Evolutionary conservation across 2,888 invertebrate species (phyloP).

Genomic region (Gymnoscelis rufifasciata): DNA sequence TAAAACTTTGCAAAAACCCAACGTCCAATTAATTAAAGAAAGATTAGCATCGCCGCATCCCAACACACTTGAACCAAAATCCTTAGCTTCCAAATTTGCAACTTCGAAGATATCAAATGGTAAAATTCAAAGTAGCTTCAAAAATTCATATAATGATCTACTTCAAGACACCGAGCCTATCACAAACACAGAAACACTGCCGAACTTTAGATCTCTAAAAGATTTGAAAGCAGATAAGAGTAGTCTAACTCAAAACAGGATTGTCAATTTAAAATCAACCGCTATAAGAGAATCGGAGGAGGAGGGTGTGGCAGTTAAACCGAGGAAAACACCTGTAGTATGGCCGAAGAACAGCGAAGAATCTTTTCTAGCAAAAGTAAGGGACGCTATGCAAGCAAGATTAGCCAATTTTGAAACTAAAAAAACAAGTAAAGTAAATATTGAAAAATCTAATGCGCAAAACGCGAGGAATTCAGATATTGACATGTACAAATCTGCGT

Average conservation of each 20-base stretch:
- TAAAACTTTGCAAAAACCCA: neutral
- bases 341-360: conserved; percentile 37
- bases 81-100: conserved; percentile 22
- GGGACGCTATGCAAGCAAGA: conserved; percentile 39
- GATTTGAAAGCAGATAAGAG: conserved; percentile 3
- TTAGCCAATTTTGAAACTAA: conserved; percentile 24
- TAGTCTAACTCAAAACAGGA: conserved; percentile 3
- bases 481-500: conserved; percentile 42
- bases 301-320: conserved; percentile 2
- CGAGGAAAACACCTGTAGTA: conserved; percentile 3
- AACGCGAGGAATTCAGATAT: conserved; percentile 13
- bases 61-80: conserved; percentile 5
- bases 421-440: conserved; percentile 1
- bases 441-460: conserved; percentile 5
- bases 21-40: conserved; percentile 3
- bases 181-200: no score
- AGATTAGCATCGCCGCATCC: neutral
- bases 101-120: conserved; percentile 10
- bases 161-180: conserved; percentile 6
- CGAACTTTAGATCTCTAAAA: conserved; percentile 7
- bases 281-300: conserved; percentile 4
- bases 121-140: conserved; percentile 16
- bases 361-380: conserved; percentile 41
- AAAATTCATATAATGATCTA: conserved; percentile 10
- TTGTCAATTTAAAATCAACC: neutral